Evolutionary conservation across 2,888 invertebrate species (phyloP).

Genomic region (Ormyrus thymus): DNA sequence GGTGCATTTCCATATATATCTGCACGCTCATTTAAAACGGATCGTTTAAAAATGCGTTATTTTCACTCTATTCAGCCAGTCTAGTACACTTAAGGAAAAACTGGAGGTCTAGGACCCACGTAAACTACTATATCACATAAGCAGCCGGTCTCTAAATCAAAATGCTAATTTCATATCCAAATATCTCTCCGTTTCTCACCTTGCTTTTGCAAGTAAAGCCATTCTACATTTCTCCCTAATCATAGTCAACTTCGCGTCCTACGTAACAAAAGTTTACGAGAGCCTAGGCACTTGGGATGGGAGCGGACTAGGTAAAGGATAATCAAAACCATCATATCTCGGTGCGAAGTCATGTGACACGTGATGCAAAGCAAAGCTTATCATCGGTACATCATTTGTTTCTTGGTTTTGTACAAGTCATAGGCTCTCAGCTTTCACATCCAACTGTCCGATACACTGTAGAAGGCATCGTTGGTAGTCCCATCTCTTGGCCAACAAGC

Average conservation of each 20-base stretch:
- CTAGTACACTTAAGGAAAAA: slow-evolving; percentile 47
- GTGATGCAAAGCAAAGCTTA: slow-evolving; percentile 71
- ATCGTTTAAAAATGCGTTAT: slow-evolving; percentile 45
- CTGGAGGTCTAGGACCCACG: slow-evolving; percentile 65
- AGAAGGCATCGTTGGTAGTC: slow-evolving; percentile 63
- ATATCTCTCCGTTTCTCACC: slow-evolving; percentile 12
- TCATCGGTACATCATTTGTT: slow-evolving; percentile 69
- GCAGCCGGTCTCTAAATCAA: slow-evolving; percentile 4
- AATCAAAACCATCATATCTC: slow-evolving; percentile 74
- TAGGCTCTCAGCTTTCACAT: slow-evolving; percentile 61
- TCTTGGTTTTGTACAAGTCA: slow-evolving; percentile 69
- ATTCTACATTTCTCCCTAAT: slow-evolving; percentile 14
- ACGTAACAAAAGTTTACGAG: slow-evolving; percentile 61
- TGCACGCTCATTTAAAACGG: slow-evolving; percentile 39
- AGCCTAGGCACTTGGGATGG: slow-evolving; percentile 64
- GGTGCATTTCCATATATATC: slow-evolving; percentile 13
- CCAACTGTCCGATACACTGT: slow-evolving; percentile 61
- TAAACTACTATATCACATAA: slow-evolving; percentile 58
- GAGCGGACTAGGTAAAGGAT: slow-evolving; percentile 67
- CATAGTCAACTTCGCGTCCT: slow-evolving; percentile 3
- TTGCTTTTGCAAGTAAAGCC: not conserved
- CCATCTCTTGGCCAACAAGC: slow-evolving; percentile 68
- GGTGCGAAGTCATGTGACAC: slow-evolving; percentile 72
- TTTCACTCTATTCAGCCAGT: slow-evolving; percentile 26
- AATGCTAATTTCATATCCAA: not conserved